A percentile compares a stretch with the other conserved stretches of the same genome.
Conservation (phyloP, 2,888 invertebrate genomes). For the Drosophila antonietae region DNA sequence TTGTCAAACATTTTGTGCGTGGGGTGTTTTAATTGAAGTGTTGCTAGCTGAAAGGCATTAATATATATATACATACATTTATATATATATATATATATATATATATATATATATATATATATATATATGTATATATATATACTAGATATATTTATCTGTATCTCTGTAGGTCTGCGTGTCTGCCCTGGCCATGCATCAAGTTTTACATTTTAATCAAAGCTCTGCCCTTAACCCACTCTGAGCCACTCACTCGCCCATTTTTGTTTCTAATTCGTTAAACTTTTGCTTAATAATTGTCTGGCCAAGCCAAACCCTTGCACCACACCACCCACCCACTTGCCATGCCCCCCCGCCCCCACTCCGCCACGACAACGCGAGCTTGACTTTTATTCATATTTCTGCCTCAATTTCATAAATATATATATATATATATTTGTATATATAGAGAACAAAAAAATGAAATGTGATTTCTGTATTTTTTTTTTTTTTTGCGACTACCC, state of each 20-base stretch:
- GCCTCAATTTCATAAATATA: conserved; percentile 55
- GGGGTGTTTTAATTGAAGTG: conserved; percentile 38
- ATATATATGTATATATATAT: background rate
- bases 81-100: background rate
- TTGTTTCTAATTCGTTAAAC: conserved; percentile 80
- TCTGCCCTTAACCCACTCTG: conserved; percentile 34
- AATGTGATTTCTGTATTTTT: conserved; percentile 34
- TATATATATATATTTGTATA: conserved; percentile 45
- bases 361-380: conserved; percentile 40
- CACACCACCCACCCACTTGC: too few species aligned
- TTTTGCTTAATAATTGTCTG: conserved; percentile 81
- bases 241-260: conserved; percentile 49
- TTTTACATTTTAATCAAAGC: conserved; percentile 66
- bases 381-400: conserved; percentile 76
- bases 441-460: conserved; percentile 20
- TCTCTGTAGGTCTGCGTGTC: background rate
- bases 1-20: conserved; percentile 64
- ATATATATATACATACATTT: background rate
- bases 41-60: conserved; percentile 6
- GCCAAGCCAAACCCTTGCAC: conserved; percentile 55
- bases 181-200: conserved; percentile 33
- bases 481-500: conserved; percentile 27
- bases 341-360: conserved; percentile 18
- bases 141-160: background rate
- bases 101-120: background rate